Percentiles rank a stretch among this genome's conserved stretches.
Conservation (phyloP, 2,797 vertebrate genomes). For the Margarornis squamiger region DNA sequence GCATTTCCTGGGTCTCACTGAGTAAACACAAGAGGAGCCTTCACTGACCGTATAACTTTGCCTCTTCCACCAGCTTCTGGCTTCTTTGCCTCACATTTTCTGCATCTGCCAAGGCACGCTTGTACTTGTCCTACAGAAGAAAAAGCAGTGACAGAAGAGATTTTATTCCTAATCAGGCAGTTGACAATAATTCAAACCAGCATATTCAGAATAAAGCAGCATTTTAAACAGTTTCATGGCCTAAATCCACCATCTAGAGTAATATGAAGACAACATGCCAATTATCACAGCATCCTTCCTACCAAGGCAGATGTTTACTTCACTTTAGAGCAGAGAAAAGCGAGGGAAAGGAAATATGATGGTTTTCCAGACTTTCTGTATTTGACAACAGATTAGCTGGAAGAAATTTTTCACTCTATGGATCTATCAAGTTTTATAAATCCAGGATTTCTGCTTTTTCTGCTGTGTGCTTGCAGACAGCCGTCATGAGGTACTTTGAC, state of each 20-base stretch:
- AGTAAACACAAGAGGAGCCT: neutral
- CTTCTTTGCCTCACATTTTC: constrained; percentile 94
- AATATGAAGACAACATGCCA: neutral
- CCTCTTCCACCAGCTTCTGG: constrained; percentile 92
- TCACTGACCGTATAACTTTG: constrained; percentile 90
- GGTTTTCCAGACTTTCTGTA: neutral
- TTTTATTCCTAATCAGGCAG: neutral
- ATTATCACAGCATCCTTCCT: neutral
- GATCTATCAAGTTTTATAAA: neutral
- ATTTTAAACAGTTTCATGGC: neutral
- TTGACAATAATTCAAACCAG: neutral
- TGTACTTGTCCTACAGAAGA: constrained; percentile 89
- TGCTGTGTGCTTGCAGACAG: neutral
- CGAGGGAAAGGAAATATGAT: neutral
- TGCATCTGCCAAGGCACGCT: constrained; percentile 90
- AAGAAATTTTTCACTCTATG: neutral
- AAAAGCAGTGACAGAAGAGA: neutral
- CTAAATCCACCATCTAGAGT: neutral
- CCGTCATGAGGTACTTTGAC: neutral
- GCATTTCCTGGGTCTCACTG: neutral
- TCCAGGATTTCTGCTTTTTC: neutral
- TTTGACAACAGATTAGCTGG: neutral
- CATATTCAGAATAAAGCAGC: neutral
- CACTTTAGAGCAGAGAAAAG: neutral
- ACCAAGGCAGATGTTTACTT: neutral